phyloP scores from a whole-genome alignment of 2,888 invertebrate species.

The Eupithecia tripunctaria region DNA sequence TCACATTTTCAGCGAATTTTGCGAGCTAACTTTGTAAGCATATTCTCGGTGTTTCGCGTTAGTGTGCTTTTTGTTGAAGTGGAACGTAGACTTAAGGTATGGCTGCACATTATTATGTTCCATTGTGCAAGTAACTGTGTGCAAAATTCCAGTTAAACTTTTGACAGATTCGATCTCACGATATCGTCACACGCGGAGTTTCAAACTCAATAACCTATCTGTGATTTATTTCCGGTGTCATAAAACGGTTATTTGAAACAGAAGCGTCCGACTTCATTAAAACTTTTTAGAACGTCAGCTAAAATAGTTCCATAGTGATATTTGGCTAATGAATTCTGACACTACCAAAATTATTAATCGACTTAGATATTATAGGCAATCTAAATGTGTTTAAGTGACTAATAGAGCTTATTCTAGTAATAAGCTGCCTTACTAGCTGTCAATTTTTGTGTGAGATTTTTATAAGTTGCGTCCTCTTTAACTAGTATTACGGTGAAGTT shows the following conservation, averaged over 20 bases:
- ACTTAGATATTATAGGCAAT: not conserved
- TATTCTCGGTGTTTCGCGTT: not conserved
- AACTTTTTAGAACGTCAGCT: conserved; percentile 43
- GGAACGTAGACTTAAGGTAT: conserved; percentile 6
- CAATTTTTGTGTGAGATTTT: too few relatives aligned
- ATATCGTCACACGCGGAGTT: conserved; percentile 45
- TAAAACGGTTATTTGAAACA: conserved; percentile 47
- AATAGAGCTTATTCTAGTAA: not conserved
- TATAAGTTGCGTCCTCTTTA: not conserved
- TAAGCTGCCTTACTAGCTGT: not conserved
- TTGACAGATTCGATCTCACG: conserved; percentile 53
- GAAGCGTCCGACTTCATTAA: conserved; percentile 45
- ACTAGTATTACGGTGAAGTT: not conserved
- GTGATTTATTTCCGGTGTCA: conserved; percentile 47
- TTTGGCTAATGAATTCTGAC: conserved; percentile 28
- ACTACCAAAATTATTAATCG: conserved; percentile 20
- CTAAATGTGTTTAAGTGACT: not conserved
- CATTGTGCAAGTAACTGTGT: conserved; percentile 25
- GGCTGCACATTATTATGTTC: conserved; percentile 11
- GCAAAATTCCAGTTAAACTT: conserved; percentile 54
- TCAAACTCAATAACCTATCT: conserved; percentile 47
- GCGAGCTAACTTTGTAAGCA: conserved; percentile 10
- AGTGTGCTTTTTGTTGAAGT: conserved; percentile 9
- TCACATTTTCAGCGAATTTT: conserved; percentile 4
- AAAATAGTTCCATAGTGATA: conserved; percentile 26